Percentiles rank a stretch among this genome's conserved stretches.
phyloP scores from a whole-genome alignment of 2,797 vertebrate species.

The Furcifer pardalis region DNA sequence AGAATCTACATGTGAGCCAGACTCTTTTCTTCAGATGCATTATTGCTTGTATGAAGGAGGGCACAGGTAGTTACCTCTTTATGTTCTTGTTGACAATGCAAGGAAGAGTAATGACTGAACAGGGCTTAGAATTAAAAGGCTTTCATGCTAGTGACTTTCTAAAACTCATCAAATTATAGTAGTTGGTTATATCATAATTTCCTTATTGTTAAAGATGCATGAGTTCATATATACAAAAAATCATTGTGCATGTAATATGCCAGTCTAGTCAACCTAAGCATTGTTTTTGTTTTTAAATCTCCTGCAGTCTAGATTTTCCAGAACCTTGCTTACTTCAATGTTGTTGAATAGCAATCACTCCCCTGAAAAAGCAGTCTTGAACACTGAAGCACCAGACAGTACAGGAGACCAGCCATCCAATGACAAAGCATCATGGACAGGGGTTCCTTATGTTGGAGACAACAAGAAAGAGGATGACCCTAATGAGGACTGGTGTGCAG shows the following conservation, averaged over 20 bases:
- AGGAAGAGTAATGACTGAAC: too few species aligned
- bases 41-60: too few species aligned
- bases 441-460: slow-evolving; percentile 63
- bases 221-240: too few species aligned
- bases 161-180: background rate
- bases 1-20: too few species aligned
- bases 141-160: background rate
- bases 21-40: too few species aligned
- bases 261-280: background rate
- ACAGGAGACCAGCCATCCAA: slow-evolving; percentile 73
- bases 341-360: slow-evolving; percentile 72
- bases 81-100: too few species aligned
- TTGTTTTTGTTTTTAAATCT: slow-evolving; percentile 11
- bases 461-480: slow-evolving; percentile 82
- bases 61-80: too few species aligned
- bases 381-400: slow-evolving; percentile 80
- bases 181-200: slow-evolving; percentile 9
- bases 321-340: slow-evolving; percentile 78
- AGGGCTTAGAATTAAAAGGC: background rate
- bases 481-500: slow-evolving; percentile 85
- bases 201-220: background rate
- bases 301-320: slow-evolving; percentile 71
- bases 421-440: slow-evolving; percentile 71
- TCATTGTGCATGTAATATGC: background rate
- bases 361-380: slow-evolving; percentile 64